Base-by-base conservation (phyloP, 1,140 invertebrate species). In the Drosophila kanapiae region DNA sequence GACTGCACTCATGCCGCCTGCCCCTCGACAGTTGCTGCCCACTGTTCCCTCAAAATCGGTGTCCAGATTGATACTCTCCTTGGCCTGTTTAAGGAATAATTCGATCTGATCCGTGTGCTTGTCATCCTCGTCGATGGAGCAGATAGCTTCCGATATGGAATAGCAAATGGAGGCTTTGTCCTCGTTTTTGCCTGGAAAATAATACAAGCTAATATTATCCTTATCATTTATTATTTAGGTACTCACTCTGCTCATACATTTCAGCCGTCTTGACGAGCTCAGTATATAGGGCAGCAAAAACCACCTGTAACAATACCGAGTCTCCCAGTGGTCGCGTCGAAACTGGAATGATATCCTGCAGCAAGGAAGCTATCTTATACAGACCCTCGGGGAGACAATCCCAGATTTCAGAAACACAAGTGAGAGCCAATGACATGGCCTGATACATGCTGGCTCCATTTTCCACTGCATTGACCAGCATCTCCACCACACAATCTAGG, bases 381-480 rank as follows among this genome's bases (percentile, higher is more conserved):
- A 96, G 85, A 1, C 93, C 93, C 29, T 94, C 92, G 1, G 96
- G 95, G 9, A 95, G 78, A 67, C 95, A 95, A 70, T 95, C 94
- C 83, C 95, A 94, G 4, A 95, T 93, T 80, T 96, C 94, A 1
- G 94, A 94, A 51, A 96, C 94, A 78, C 95, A 96, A 0, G 94
- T 94, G n/a, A 97, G 90, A 13, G 95, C 94, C 31, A 96, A 92
- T 0, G 95, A 95, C 94, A 96, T 96, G 11, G 95, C 94, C 92
- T 96, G 96, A 92, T 96, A 96, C 94, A 96, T 96, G 64, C 95
- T 96, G 8, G 95, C 96, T 3, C 95, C 96, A 42, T 95, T 95
- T 93, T 95, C 94, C 40, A 95, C 93, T 4, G 96, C 95, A 78
- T 92, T 92, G 3, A 92, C 94, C 7, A 96, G 93, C 60, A 95